These are phyloP conservation scores for Xestoiulus laeticollis DNA, from an alignment of 2,888 invertebrate species.

Conservation along the genomic window DNA sequence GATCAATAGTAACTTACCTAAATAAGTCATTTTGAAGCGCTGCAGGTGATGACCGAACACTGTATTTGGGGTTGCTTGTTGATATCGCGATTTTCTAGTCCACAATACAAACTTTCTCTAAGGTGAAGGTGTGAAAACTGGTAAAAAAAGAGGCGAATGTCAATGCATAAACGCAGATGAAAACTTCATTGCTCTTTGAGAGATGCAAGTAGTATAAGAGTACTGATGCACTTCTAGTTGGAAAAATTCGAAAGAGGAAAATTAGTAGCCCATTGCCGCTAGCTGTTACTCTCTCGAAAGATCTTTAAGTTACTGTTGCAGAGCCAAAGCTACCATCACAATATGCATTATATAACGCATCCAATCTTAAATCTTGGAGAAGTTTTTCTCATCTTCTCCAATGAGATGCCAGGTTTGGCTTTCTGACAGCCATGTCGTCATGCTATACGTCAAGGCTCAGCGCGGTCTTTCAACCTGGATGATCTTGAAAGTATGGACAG, in stretches of 20 bases:
- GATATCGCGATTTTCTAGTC: background rate
- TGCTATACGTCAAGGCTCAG: background rate
- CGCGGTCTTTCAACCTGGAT: conserved; percentile 32
- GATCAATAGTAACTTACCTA: background rate
- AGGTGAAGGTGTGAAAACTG: background rate
- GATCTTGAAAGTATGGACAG: background rate
- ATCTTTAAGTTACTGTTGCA: background rate
- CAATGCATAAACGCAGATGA: background rate
- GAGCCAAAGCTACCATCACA: background rate
- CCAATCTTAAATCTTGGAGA: conserved; percentile 36
- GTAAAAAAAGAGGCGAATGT: background rate
- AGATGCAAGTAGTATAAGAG: too few relatives aligned
- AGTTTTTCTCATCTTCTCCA: conserved; percentile 38
- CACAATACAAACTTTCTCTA: background rate
- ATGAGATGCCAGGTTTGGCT: background rate
- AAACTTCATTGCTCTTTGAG: background rate
- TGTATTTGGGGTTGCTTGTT: background rate
- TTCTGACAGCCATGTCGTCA: background rate
- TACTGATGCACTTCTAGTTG: too few relatives aligned
- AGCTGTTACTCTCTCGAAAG: background rate
- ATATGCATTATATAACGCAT: conserved; percentile 42
- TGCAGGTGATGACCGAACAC: background rate
- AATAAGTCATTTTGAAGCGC: background rate
- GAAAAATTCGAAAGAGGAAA: background rate
- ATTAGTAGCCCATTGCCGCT: background rate